Percentiles rank a stretch among this genome's conserved stretches.
Evolutionary conservation across 2,888 invertebrate species (phyloP).

Genomic region (Anticlea derivata): DNA sequence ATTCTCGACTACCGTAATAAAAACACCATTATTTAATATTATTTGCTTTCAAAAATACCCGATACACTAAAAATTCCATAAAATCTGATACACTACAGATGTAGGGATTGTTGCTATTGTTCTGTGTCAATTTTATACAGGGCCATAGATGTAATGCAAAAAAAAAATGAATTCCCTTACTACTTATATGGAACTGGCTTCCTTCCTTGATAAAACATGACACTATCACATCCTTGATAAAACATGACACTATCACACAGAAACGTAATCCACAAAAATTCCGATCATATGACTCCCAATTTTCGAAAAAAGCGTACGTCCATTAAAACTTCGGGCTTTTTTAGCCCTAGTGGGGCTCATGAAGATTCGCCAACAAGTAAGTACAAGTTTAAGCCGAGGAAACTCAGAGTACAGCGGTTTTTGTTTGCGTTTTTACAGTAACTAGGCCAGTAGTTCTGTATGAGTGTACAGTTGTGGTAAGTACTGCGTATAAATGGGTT

Average conservation of each 20-base stretch:
- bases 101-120: too few relatives aligned
- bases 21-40: too few relatives aligned
- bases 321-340: conserved; percentile 54
- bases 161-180: too few relatives aligned
- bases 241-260: conserved; percentile 27
- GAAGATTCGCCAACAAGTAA: conserved; percentile 40
- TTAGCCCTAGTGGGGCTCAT: conserved; percentile 39
- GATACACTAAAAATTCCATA: too few relatives aligned
- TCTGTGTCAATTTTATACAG: too few relatives aligned
- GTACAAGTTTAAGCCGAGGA: conserved; percentile 49
- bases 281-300: conserved; percentile 42
- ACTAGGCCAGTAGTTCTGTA: conserved; percentile 32
- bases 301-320: conserved; percentile 43
- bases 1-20: too few relatives aligned
- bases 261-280: conserved; percentile 32
- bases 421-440: conserved; percentile 48
- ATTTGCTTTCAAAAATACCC: too few relatives aligned
- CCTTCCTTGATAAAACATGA: too few relatives aligned
- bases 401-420: conserved; percentile 44
- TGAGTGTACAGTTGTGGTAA: conserved; percentile 4
- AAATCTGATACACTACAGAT: too few relatives aligned
- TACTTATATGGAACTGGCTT: too few relatives aligned
- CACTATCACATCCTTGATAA: too few relatives aligned
- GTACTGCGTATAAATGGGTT: background rate
- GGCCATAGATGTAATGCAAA: too few relatives aligned